Base-by-base conservation (phyloP, 1,140 invertebrate genomes). In the Epicauta chinensis region DNA sequence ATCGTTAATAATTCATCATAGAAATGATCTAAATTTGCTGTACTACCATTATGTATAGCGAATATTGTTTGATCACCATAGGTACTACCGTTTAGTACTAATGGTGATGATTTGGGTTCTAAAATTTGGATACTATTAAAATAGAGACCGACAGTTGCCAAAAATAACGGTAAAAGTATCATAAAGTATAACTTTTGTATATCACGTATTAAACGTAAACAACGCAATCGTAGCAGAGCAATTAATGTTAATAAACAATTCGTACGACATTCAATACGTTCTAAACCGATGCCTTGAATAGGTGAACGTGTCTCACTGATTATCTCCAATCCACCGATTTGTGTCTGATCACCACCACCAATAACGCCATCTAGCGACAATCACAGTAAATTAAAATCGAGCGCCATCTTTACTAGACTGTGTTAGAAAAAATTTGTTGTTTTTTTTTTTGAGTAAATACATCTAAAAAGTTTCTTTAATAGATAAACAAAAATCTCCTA, bases 71-170 rank as follows among this genome's bases (percentile, higher is more conserved):
- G 66, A 43, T 76, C 73, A 11, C 62, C 61, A 54, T 80, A 80
- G 1, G 74, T 76, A 11, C 68, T 71, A 1, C 72, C 71, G 42
- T 77, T 79, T 29, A 86, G 64, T 53, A 71, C 72, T 14, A 84
- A 69, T 7, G 81, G 79, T 56, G 79, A 78, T 75, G 81, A 79
- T 47, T 75, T 77, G 38, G 76, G 73, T 51, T 82, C 78, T 15
- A 78, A 74, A 2, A 76, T 79, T 55, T 82, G 78, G 39, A 79
- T 76, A 10, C 80, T 84, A 53, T 83, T 81, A 38, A 87, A 69
- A 60, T 83, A 84, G 4, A 87, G 73, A 14, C 83, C 83, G 5
- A 84, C 66, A 0, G 78, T 81, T 35, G 82, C 80, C 34, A 85
- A 77, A 17, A 81, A 74, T 60, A 85, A 73, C 3, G 77, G 81